Conservation (phyloP, 2,797 vertebrate genomes). For the Schizothorax lantsangensis region DNA sequence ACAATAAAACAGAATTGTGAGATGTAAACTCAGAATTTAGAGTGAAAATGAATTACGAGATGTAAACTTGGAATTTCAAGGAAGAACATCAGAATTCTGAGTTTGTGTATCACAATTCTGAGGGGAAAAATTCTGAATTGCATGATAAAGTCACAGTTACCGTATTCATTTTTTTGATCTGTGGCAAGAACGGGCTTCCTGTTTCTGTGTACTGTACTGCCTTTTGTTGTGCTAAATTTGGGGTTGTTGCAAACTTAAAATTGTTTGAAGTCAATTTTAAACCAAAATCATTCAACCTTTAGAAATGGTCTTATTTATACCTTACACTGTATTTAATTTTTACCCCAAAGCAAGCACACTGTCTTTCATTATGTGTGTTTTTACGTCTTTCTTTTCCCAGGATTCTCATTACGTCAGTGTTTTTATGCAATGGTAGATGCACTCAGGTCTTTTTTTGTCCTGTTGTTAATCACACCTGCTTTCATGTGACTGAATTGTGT, state of each 20-base stretch:
- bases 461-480: constrained; percentile 28
- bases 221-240: background rate
- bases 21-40: too few relatives aligned
- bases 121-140: background rate
- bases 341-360: background rate
- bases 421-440: background rate
- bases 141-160: background rate
- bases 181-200: background rate
- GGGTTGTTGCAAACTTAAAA: background rate
- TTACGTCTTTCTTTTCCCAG: background rate
- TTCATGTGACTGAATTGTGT: constrained; percentile 38
- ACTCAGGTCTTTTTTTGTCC: constrained; percentile 12
- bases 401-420: background rate
- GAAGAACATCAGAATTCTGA: background rate
- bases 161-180: background rate
- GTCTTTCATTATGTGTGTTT: background rate
- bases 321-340: background rate
- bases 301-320: background rate
- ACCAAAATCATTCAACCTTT: constrained; percentile 2
- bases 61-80: background rate
- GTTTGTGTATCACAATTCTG: background rate
- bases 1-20: background rate
- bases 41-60: too few relatives aligned
- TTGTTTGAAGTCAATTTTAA: background rate
- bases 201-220: background rate